These are phyloP conservation scores for Phragmatobia fuliginosa DNA, from an alignment of 2,888 invertebrate genomes.

Conservation along the genomic window DNA sequence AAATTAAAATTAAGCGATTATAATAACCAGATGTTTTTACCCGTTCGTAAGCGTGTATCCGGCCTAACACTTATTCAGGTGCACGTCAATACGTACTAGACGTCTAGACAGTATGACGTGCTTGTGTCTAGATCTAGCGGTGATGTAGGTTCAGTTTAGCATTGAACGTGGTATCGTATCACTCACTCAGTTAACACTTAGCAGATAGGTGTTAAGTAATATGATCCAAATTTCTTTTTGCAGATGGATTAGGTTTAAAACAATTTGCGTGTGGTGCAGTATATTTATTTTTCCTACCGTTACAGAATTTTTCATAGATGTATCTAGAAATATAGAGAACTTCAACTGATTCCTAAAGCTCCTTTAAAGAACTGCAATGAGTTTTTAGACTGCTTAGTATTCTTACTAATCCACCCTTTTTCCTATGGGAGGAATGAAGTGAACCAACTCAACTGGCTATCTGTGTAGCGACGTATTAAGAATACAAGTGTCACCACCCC, in stretches of 20 bases:
- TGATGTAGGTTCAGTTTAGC: constrained; percentile 11
- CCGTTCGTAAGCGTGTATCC: not conserved
- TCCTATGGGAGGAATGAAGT: no score
- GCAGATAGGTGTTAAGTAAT: constrained; percentile 10
- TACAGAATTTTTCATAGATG: no score
- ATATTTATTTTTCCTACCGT: not conserved
- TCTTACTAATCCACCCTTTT: no score
- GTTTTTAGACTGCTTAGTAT: no score
- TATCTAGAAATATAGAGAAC: no score
- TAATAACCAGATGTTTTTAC: not conserved
- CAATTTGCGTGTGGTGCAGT: not conserved
- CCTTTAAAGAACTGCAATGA: no score
- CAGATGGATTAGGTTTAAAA: not conserved
- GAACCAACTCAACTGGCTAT: no score
- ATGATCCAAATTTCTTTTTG: constrained; percentile 1
- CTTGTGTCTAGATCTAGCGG: constrained; percentile 10
- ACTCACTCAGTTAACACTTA: constrained; percentile 13
- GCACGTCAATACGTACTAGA: constrained; percentile 21
- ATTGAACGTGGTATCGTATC: constrained; percentile 22
- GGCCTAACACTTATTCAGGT: constrained; percentile 14
- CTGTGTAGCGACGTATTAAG: no score
- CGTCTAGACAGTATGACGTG: constrained; percentile 46
- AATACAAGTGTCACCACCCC: no score
- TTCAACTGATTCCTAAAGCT: no score
- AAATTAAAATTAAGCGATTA: not conserved